Evolutionary conservation across 1,140 invertebrate genomes (phyloP).

Genomic region (Parasteatoda tepidariorum): DNA sequence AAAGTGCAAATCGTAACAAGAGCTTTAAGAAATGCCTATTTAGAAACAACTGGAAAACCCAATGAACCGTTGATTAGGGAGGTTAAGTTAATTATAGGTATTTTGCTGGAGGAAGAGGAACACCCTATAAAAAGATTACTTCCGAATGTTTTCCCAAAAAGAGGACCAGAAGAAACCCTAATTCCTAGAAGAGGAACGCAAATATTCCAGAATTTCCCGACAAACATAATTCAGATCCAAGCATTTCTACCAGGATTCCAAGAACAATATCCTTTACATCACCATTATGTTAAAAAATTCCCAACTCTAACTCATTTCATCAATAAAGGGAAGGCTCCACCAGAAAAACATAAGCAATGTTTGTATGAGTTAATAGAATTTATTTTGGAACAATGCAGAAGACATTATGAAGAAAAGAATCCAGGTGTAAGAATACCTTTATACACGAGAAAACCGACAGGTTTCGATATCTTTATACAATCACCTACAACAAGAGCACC

Average conservation of each 20-base stretch:
- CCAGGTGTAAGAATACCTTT: not conserved
- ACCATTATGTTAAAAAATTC: not conserved
- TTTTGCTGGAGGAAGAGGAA: not conserved
- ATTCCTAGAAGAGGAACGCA: no score
- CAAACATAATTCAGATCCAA: not conserved
- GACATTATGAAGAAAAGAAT: not conserved
- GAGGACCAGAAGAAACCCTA: no score
- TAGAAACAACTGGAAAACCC: slow-evolving; percentile 3
- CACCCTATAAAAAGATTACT: not conserved
- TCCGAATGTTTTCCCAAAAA: no score
- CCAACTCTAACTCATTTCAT: not conserved
- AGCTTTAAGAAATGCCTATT: not conserved
- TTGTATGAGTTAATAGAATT: not conserved
- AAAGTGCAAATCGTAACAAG: not conserved
- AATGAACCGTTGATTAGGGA: not conserved
- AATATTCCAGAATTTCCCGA: not conserved
- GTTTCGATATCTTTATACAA: not conserved
- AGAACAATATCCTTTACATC: not conserved
- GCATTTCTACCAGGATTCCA: not conserved
- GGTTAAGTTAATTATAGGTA: not conserved
- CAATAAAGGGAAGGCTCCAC: not conserved
- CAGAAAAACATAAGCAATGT: no score
- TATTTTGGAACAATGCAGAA: not conserved
- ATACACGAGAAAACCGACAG: not conserved
- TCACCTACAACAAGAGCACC: not conserved